Conservation (phyloP, 1,140 invertebrate genomes). For the Heliconius melpomene region DNA sequence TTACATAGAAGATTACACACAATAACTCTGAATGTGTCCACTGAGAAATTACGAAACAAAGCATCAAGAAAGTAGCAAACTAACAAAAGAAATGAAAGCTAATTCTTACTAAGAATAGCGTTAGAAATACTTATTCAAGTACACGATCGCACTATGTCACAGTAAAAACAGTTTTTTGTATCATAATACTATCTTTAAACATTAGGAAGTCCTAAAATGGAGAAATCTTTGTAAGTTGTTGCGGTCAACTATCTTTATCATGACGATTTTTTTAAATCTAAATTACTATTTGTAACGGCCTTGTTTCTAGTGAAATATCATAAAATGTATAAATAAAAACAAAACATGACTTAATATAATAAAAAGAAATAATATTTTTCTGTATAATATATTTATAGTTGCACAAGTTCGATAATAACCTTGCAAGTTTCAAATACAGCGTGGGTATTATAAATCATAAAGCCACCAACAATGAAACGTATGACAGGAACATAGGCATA, state of each 20-base stretch:
- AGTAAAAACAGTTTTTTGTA: not conserved
- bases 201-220: constrained; percentile 35
- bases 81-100: constrained; percentile 74
- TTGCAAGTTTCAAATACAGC: constrained; percentile 58
- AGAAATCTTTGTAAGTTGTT: constrained; percentile 28
- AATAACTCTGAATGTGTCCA: constrained; percentile 58
- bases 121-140: constrained; percentile 17
- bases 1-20: constrained; percentile 69
- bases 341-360: not conserved
- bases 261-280: constrained; percentile 6
- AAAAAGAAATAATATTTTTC: not conserved
- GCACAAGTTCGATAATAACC: constrained; percentile 53
- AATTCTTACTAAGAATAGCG: constrained; percentile 48
- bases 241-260: constrained; percentile 28
- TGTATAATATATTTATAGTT: constrained; percentile 32
- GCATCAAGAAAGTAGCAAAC: constrained; percentile 66
- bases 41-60: constrained; percentile 72
- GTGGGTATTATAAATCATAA: constrained; percentile 68
- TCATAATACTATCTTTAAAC: constrained; percentile 35
- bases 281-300: not conserved
- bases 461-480: constrained; percentile 65
- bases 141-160: not conserved
- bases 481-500: constrained; percentile 65
- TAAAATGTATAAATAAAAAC: not conserved
- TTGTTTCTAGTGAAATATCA: not conserved